Conservation (phyloP, 2,797 vertebrate genomes). For the Tenualosa ilisha region DNA sequence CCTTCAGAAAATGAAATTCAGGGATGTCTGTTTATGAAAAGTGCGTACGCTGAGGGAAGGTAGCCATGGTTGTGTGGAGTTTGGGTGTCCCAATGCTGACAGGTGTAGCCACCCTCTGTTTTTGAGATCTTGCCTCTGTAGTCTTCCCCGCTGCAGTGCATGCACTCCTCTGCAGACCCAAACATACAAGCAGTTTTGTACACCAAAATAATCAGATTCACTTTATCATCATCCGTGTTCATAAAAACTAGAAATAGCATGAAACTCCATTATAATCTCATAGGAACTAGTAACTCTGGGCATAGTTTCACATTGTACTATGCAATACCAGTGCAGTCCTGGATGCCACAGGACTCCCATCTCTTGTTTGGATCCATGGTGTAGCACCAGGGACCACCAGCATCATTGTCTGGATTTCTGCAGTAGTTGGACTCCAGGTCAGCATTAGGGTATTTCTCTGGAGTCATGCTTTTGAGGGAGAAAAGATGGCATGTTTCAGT, state of each 20-base stretch:
- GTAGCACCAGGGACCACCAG: conserved; percentile 90
- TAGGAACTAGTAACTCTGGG: neutral
- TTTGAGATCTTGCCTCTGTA: conserved; percentile 83
- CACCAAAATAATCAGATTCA: neutral
- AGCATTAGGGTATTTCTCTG: conserved; percentile 62
- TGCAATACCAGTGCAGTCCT: conserved; percentile 82
- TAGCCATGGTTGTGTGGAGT: conserved; percentile 88
- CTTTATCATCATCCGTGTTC: neutral
- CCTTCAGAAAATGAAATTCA: neutral
- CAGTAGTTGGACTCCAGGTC: conserved; percentile 91
- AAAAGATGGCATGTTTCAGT: neutral
- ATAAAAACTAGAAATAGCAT: neutral
- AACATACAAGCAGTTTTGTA: neutral
- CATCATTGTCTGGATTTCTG: conserved; percentile 86
- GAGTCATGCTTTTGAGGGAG: conserved; percentile 69
- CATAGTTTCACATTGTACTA: neutral
- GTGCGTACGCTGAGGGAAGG: conserved; percentile 81
- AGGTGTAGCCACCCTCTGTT: conserved; percentile 78
- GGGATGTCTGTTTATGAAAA: neutral
- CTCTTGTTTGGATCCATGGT: conserved; percentile 76
- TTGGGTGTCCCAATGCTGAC: conserved; percentile 89
- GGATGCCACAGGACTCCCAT: conserved; percentile 83
- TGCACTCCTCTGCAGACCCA: conserved; percentile 82
- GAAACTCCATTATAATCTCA: no score
- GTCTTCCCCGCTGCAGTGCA: conserved; percentile 89